Evolutionary conservation across 1,140 invertebrate genomes (phyloP).

Genomic region (Drosophila teissieri): DNA sequence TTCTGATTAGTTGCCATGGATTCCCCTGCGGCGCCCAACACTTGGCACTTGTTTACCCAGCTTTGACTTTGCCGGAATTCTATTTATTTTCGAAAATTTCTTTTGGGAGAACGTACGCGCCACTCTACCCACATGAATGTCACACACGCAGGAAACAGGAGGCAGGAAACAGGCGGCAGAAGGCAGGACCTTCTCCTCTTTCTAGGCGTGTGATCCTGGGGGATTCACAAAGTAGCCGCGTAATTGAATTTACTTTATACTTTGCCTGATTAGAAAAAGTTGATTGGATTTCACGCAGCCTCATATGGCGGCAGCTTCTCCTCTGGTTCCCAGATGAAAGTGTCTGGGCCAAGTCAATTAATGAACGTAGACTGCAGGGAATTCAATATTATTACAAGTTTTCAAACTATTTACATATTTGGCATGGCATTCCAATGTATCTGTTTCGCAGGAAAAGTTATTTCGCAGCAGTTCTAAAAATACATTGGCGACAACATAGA

Average conservation of each 20-base stretch:
- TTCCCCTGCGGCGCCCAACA: slow-evolving; percentile 26
- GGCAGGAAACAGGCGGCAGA: background rate
- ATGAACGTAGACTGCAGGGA: background rate
- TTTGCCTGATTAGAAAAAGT: slow-evolving; percentile 75
- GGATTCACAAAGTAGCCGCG: slow-evolving; percentile 80
- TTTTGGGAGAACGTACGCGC: slow-evolving; percentile 43
- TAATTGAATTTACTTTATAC: slow-evolving; percentile 83
- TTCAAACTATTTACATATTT: too few relatives aligned
- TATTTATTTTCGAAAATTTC: slow-evolving; percentile 79
- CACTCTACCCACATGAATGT: slow-evolving; percentile 33
- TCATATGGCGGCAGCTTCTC: slow-evolving; percentile 11
- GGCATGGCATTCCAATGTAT: too few relatives aligned
- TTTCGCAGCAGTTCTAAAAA: background rate
- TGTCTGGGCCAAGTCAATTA: slow-evolving; percentile 36
- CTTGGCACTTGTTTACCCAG: slow-evolving; percentile 61
- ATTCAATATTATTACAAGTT: background rate
- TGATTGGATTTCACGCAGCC: slow-evolving; percentile 71
- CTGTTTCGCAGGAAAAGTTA: too few relatives aligned
- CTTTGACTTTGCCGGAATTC: slow-evolving; percentile 80
- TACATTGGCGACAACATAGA: slow-evolving; percentile 23
- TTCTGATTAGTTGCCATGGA: slow-evolving; percentile 81
- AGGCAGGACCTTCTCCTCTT: slow-evolving; percentile 28
- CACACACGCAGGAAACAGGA: slow-evolving; percentile 19
- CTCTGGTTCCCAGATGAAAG: background rate
- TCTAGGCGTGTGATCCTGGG: slow-evolving; percentile 68